phyloP scores from a whole-genome alignment of 2,888 invertebrate species.

The Timandra comae region DNA sequence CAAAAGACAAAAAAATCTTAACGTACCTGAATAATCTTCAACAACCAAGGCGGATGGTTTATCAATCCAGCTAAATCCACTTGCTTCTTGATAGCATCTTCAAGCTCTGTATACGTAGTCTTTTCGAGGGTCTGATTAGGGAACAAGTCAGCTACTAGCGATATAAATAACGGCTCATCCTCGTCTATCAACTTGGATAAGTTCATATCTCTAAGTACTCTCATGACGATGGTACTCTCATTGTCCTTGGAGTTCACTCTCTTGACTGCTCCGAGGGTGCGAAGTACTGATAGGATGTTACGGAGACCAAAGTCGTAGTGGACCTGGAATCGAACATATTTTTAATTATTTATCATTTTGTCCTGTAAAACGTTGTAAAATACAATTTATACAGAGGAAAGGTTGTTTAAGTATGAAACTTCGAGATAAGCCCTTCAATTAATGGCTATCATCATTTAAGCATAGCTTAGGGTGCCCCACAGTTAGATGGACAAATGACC shows the following conservation, averaged over 20 bases:
- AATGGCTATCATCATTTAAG: too few relatives aligned
- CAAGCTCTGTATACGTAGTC: slow-evolving; percentile 90
- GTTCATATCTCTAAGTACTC: slow-evolving; percentile 98
- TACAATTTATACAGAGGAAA: too few relatives aligned
- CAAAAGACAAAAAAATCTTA: background rate
- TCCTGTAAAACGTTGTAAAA: too few relatives aligned
- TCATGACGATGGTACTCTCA: slow-evolving; percentile 97
- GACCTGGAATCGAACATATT: slow-evolving; percentile 76
- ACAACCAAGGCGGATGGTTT: slow-evolving; percentile 95
- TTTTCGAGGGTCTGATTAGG: slow-evolving; percentile 96
- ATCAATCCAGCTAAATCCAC: slow-evolving; percentile 88
- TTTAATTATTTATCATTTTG: too few relatives aligned
- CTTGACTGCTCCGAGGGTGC: slow-evolving; percentile 95
- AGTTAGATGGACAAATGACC: too few relatives aligned
- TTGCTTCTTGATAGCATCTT: slow-evolving; percentile 90
- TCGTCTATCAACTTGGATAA: slow-evolving; percentile 97
- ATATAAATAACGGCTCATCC: slow-evolving; percentile 98
- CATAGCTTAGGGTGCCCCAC: too few relatives aligned
- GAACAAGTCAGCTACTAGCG: slow-evolving; percentile 95
- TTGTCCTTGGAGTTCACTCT: slow-evolving; percentile 93
- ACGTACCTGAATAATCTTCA: slow-evolving; percentile 91
- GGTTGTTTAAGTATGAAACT: too few relatives aligned
- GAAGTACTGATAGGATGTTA: slow-evolving; percentile 94
- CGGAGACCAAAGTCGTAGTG: slow-evolving; percentile 98
- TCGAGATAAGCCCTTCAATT: too few relatives aligned